Evolutionary conservation across 1,140 invertebrate species (phyloP).

Genomic region (Euschistus heros): DNA sequence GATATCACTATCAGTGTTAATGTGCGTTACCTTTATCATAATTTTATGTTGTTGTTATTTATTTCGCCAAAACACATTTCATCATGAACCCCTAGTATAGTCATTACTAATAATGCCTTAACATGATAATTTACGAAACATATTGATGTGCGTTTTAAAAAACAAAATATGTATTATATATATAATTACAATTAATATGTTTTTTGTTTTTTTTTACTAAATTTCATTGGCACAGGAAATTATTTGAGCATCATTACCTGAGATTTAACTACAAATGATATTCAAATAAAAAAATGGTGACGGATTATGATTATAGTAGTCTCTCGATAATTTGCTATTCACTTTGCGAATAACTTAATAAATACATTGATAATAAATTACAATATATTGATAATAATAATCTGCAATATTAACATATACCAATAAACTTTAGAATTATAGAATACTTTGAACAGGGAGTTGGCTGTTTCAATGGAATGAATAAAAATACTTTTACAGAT

Average conservation of each 20-base stretch:
- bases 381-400: too few species aligned
- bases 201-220: neutral
- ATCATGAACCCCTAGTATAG: neutral
- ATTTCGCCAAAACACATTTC: conserved; percentile 19
- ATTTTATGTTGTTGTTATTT: too few species aligned
- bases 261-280: conserved; percentile 7
- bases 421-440: too few species aligned
- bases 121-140: neutral
- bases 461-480: too few species aligned
- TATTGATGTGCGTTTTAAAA: neutral
- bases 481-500: too few species aligned
- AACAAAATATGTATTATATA: too few species aligned
- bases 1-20: neutral
- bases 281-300: neutral
- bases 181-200: too few species aligned
- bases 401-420: too few species aligned
- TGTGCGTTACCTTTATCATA: conserved; percentile 1
- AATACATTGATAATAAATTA: too few species aligned
- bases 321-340: neutral
- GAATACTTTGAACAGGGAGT: too few species aligned
- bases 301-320: neutral
- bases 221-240: conserved; percentile 16
- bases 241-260: conserved; percentile 15
- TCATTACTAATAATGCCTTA: neutral
- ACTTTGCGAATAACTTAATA: neutral